Evolutionary conservation across 2,797 vertebrate genomes (phyloP).

Genomic region (Microhierax caerulescens): DNA sequence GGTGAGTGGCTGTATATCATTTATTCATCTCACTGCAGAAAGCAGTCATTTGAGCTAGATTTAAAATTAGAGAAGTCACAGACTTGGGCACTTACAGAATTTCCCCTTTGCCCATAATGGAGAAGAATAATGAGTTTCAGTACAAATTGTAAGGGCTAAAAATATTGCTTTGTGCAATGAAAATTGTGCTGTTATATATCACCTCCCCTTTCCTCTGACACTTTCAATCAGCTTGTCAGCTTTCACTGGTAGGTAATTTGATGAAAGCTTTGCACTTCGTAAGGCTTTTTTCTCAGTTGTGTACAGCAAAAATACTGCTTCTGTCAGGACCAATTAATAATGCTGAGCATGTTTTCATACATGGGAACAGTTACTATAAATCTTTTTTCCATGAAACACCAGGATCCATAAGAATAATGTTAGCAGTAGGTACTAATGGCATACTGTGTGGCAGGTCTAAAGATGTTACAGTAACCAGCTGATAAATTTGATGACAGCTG

Average conservation of each 20-base stretch:
- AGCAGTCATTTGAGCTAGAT: conserved; percentile 36
- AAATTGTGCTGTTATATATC: conserved; percentile 74
- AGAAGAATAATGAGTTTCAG: conserved; percentile 56
- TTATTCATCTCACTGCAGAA: conserved; percentile 22
- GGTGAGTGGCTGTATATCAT: conserved; percentile 24
- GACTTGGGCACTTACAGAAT: conserved; percentile 9
- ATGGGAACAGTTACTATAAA: neutral
- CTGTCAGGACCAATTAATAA: conserved; percentile 34
- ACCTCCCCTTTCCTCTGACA: conserved; percentile 70
- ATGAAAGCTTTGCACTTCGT: conserved; percentile 40
- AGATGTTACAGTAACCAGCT: neutral
- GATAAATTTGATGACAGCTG: neutral
- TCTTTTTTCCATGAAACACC: neutral
- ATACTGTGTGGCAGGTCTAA: neutral
- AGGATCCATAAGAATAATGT: neutral
- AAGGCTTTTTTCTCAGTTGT: conserved; percentile 14
- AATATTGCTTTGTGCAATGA: conserved; percentile 70
- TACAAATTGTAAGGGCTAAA: conserved; percentile 68
- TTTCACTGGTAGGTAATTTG: conserved; percentile 77
- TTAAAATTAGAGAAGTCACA: conserved; percentile 64
- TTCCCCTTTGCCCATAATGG: conserved; percentile 42
- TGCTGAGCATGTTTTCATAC: neutral
- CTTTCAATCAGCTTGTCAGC: conserved; percentile 80
- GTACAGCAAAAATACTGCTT: conserved; percentile 27
- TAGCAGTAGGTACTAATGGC: neutral